phyloP scores from a whole-genome alignment of 1,140 invertebrate genomes.

The Probaryconus sp. region DNA sequence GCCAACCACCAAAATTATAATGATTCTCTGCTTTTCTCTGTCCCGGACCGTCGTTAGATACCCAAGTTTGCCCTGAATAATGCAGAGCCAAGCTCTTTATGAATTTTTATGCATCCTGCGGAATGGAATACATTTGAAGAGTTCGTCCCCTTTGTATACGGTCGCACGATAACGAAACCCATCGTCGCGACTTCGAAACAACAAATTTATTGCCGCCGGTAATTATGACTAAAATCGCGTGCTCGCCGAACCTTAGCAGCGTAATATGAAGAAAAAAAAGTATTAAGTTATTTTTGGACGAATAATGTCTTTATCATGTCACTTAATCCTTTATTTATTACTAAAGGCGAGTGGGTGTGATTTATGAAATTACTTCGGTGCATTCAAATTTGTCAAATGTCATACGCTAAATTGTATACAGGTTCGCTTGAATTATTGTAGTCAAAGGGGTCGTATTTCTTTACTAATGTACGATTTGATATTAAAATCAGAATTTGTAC shows the following conservation, averaged over 20 bases:
- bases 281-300: slow-evolving; percentile 32
- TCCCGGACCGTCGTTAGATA: slow-evolving; percentile 52
- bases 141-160: slow-evolving; percentile 47
- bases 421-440: too few species aligned
- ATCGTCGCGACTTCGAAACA: slow-evolving; percentile 32
- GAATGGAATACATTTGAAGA: slow-evolving; percentile 67
- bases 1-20: slow-evolving; percentile 69
- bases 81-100: slow-evolving; percentile 70
- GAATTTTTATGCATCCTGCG: slow-evolving; percentile 71
- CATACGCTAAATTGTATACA: too few species aligned
- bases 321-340: background rate
- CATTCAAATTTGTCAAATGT: too few species aligned
- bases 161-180: slow-evolving; percentile 43
- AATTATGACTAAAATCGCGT: slow-evolving; percentile 49
- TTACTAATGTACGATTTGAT: too few species aligned
- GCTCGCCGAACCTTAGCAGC: slow-evolving; percentile 28
- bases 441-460: too few species aligned
- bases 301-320: slow-evolving; percentile 27
- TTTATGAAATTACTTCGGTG: too few species aligned
- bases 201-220: slow-evolving; percentile 36
- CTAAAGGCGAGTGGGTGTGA: too few species aligned
- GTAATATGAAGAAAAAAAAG: slow-evolving; percentile 15
- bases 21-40: slow-evolving; percentile 64
- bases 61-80: slow-evolving; percentile 69
- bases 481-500: too few species aligned